phyloP scores from a whole-genome alignment of 1,140 invertebrate species.

The Hylaeus anthracinus region DNA sequence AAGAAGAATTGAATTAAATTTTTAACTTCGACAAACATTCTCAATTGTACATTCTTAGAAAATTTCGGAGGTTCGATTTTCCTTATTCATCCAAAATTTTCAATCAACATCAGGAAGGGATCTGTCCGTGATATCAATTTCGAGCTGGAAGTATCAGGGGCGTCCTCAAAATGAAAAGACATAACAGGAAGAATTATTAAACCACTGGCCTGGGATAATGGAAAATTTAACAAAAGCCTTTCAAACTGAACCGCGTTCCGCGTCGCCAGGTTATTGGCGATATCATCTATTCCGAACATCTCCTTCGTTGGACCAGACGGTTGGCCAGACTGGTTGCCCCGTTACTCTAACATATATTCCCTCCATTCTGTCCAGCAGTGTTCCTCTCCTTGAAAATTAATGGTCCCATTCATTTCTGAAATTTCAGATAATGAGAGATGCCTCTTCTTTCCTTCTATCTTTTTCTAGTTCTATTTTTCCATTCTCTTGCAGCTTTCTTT shows the following conservation, averaged over 20 bases:
- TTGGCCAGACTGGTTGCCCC: conserved; percentile 1
- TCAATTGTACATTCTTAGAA: neutral
- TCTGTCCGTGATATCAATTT: neutral
- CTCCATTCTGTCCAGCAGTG: conserved; percentile 47
- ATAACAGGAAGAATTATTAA: conserved; percentile 30
- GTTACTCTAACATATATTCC: conserved; percentile 48
- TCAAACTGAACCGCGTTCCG: conserved; percentile 8
- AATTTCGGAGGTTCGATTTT: neutral
- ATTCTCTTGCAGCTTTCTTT: conserved; percentile 24
- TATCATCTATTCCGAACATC: conserved; percentile 57
- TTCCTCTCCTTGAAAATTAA: conserved; percentile 50
- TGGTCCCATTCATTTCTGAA: conserved; percentile 56
- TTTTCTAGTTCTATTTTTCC: neutral
- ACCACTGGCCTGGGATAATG: conserved; percentile 19
- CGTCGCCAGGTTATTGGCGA: conserved; percentile 40
- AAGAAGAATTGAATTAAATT: too few relatives aligned
- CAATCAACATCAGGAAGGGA: neutral
- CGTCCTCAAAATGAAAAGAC: neutral
- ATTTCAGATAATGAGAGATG: conserved; percentile 56
- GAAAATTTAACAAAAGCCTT: conserved; percentile 38
- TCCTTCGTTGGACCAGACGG: conserved; percentile 45
- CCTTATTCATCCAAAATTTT: too few relatives aligned
- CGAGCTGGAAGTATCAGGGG: neutral
- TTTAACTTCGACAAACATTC: too few relatives aligned
- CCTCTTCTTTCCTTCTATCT: neutral